Conservation (phyloP, 2,888 invertebrate genomes). For the Microchrysa polita region DNA sequence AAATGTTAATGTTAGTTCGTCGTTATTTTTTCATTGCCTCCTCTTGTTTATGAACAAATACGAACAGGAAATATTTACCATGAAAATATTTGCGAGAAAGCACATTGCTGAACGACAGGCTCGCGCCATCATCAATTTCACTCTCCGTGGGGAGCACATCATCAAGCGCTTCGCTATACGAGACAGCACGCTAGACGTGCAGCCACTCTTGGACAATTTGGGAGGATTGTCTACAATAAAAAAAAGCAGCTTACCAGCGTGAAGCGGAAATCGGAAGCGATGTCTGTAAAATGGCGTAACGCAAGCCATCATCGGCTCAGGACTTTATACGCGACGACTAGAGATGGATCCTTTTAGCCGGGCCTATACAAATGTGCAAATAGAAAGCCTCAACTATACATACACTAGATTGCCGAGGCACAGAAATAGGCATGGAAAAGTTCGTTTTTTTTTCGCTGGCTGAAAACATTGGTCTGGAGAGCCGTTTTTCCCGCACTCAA, state of each 20-base stretch:
- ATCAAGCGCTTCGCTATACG: background rate
- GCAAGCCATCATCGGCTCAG: background rate
- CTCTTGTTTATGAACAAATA: slow-evolving; percentile 45
- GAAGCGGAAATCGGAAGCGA: too few relatives aligned
- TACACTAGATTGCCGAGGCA: background rate
- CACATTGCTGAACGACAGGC: slow-evolving; percentile 46
- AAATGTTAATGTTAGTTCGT: slow-evolving; percentile 45
- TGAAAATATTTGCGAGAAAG: slow-evolving; percentile 52
- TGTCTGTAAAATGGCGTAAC: background rate
- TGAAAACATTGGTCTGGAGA: slow-evolving; percentile 1
- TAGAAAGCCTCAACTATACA: background rate
- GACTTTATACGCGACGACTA: background rate
- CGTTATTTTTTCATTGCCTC: slow-evolving; percentile 30
- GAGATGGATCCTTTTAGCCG: background rate
- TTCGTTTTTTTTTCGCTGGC: background rate
- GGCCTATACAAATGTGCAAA: slow-evolving; percentile 9
- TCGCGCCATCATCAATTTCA: slow-evolving; percentile 5
- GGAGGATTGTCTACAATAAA: background rate
- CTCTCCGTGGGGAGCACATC: slow-evolving; percentile 16
- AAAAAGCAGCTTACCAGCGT: too few relatives aligned
- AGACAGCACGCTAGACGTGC: background rate
- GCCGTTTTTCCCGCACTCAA: background rate
- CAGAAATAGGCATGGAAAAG: slow-evolving; percentile 2
- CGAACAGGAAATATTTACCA: slow-evolving; percentile 52
- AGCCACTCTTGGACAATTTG: slow-evolving; percentile 5